Evolutionary conservation across 2,113 vertebrate genomes (phyloP).

Genomic region (Malurus cyaneus): DNA sequence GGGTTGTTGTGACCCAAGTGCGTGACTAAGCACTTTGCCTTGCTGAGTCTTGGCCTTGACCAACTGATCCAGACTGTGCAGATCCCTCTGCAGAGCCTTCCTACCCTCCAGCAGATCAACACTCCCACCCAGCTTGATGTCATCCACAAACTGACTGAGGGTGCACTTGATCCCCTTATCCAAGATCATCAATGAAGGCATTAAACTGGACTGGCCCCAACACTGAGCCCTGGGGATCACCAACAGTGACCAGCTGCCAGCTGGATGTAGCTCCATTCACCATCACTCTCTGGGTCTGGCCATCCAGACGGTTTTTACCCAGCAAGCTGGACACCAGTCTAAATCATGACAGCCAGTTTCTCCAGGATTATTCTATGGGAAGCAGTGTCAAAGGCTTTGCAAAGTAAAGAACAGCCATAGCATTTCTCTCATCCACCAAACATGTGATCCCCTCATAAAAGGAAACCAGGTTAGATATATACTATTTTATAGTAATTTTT

Average conservation of each 20-base stretch:
- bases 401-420: not conserved
- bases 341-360: not conserved
- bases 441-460: not conserved
- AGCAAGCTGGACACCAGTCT: not conserved
- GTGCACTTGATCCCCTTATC: not conserved
- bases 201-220: not conserved
- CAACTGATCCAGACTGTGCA: not conserved
- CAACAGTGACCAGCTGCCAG: not conserved
- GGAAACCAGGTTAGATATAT: not conserved
- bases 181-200: not conserved
- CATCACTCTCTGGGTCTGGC: not conserved
- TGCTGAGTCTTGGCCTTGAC: not conserved
- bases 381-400: not conserved
- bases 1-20: not conserved
- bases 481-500: not conserved
- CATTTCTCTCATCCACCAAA: not conserved
- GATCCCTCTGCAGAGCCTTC: not conserved
- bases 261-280: not conserved
- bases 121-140: not conserved
- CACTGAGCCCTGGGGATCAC: not conserved
- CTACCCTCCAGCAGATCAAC: not conserved
- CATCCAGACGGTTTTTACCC: not conserved
- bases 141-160: not conserved
- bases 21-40: not conserved
- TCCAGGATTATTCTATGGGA: not conserved